Evolutionary conservation across 2,113 vertebrate genomes (phyloP).

Genomic region (Menidia beryllina): DNA sequence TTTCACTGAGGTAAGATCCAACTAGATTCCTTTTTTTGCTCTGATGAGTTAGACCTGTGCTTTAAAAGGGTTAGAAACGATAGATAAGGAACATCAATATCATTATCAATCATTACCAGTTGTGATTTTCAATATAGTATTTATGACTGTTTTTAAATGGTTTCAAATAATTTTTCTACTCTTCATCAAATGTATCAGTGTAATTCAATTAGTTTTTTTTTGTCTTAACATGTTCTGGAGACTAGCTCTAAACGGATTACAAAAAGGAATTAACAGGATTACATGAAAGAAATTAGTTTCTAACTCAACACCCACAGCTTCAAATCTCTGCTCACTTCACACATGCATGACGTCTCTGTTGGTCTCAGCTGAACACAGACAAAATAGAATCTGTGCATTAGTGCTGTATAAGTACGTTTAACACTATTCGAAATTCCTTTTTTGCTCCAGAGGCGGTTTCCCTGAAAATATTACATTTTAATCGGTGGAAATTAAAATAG

Average conservation of each 20-base stretch:
- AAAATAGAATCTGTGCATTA: constrained; percentile 16
- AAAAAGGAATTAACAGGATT: constrained; percentile 67
- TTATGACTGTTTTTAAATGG: neutral
- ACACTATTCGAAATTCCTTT: constrained; percentile 10
- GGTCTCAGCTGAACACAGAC: constrained; percentile 2
- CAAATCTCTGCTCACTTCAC: constrained; percentile 22
- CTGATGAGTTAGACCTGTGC: too few relatives aligned
- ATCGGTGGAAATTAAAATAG: constrained; percentile 9
- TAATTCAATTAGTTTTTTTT: constrained; percentile 15
- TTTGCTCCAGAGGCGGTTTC: constrained; percentile 6
- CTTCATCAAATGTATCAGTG: constrained; percentile 7
- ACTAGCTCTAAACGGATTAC: constrained; percentile 69
- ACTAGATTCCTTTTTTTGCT: too few relatives aligned
- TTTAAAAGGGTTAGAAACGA: neutral
- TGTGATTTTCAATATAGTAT: neutral
- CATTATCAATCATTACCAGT: neutral
- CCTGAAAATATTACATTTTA: constrained; percentile 30
- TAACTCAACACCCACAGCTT: constrained; percentile 54
- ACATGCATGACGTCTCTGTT: constrained; percentile 1
- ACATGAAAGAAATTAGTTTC: constrained; percentile 65
- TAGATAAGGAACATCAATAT: neutral
- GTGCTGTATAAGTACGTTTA: neutral
- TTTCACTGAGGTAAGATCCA: too few relatives aligned
- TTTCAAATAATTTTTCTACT: neutral
- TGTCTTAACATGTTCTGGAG: constrained; percentile 47